Percentiles rank a stretch among this genome's conserved stretches.
phyloP scores from a whole-genome alignment of 1,140 invertebrate species.

The Saccostrea cuccullata region DNA sequence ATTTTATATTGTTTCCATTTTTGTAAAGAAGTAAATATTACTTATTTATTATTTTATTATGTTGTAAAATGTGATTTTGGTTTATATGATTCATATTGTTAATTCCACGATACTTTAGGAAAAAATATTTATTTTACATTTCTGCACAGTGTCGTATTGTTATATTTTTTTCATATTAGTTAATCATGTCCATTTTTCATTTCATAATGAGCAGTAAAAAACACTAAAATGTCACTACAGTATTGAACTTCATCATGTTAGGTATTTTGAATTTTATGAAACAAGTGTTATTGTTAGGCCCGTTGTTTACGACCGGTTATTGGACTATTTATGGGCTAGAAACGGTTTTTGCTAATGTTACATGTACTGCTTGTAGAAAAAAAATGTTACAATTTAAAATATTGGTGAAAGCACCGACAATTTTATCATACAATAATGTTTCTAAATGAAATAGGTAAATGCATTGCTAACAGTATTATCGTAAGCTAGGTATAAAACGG shows the following conservation, averaged over 20 bases:
- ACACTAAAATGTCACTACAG: neutral
- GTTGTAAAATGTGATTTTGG: neutral
- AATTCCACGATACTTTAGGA: neutral
- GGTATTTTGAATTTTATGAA: neutral
- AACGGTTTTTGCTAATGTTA: neutral
- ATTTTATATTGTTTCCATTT: neutral
- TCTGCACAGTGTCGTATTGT: neutral
- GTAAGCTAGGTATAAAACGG: neutral
- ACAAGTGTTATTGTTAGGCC: neutral
- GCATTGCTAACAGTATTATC: neutral
- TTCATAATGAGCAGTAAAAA: neutral
- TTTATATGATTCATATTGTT: neutral
- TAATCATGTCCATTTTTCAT: neutral
- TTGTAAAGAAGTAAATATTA: neutral
- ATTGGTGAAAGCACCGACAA: neutral
- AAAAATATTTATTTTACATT: neutral
- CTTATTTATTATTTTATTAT: neutral
- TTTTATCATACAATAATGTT: neutral
- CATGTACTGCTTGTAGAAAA: neutral
- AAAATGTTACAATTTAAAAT: neutral
- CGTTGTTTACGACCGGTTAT: neutral
- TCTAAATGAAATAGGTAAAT: neutral
- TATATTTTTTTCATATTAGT: neutral
- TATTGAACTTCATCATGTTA: neutral
- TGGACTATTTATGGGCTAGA: neutral